phyloP scores from a whole-genome alignment of 2,888 invertebrate genomes.

The Argyresthia albistria region DNA sequence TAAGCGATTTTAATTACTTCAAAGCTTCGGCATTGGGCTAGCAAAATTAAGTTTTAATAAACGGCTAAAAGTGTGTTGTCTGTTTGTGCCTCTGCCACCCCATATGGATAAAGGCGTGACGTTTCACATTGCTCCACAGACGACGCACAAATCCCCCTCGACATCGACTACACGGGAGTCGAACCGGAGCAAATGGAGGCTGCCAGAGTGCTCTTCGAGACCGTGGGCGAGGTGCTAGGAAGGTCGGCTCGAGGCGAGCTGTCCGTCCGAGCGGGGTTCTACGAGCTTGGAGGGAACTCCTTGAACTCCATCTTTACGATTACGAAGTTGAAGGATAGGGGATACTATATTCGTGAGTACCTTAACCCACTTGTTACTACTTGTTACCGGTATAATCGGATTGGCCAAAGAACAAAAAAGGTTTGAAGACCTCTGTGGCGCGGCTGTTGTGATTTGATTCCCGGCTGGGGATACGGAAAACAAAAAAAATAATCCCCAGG shows the following conservation, averaged over 20 bases:
- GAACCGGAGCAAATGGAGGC: conserved; percentile 69
- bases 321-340: conserved; percentile 80
- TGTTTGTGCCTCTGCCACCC: too few relatives aligned
- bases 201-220: conserved; percentile 81
- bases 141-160: conserved; percentile 69
- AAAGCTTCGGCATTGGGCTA: too few relatives aligned
- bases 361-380: too few relatives aligned
- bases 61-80: background rate
- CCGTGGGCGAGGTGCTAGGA: conserved; percentile 80
- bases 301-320: conserved; percentile 89
- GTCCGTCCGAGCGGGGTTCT: conserved; percentile 80
- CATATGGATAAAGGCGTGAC: too few relatives aligned
- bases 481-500: too few relatives aligned
- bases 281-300: conserved; percentile 89
- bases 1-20: background rate
- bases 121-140: conserved; percentile 41
- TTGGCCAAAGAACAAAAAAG: too few relatives aligned
- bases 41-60: too few relatives aligned
- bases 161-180: conserved; percentile 78
- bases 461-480: too few relatives aligned
- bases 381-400: too few relatives aligned
- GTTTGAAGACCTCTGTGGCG: too few relatives aligned
- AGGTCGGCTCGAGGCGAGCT: conserved; percentile 74
- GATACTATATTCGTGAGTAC: conserved; percentile 80
- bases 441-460: too few relatives aligned